Conservation (phyloP, 2,113 vertebrate species). For the Odontesthes bonariensis region DNA sequence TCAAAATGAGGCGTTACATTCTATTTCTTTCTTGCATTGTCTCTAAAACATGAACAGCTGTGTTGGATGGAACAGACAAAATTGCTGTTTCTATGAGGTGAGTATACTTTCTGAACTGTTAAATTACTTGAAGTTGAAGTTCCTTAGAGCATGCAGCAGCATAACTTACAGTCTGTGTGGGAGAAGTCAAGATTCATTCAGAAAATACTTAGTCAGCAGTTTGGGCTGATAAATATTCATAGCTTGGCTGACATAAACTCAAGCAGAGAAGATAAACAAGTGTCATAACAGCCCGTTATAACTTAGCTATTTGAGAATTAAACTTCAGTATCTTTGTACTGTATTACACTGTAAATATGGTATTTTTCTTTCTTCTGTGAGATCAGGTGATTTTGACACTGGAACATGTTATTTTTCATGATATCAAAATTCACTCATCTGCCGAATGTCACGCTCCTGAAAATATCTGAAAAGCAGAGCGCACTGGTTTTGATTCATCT, state of each 20-base stretch:
- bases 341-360: neutral
- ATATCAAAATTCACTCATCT: no score
- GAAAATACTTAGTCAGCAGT: constrained; percentile 67
- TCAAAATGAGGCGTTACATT: constrained; percentile 60
- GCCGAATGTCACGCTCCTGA: no score
- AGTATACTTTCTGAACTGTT: constrained; percentile 51
- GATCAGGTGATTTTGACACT: constrained; percentile 2
- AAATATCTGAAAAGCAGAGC: no score
- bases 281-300: constrained; percentile 32
- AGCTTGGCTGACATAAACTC: constrained; percentile 42
- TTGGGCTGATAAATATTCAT: constrained; percentile 62
- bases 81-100: constrained; percentile 44
- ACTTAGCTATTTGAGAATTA: constrained; percentile 9
- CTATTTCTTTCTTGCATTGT: constrained; percentile 30
- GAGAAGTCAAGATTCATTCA: constrained; percentile 47
- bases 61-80: constrained; percentile 27
- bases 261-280: constrained; percentile 45
- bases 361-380: constrained; percentile 5
- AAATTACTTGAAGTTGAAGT: constrained; percentile 66
- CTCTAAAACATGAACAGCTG: constrained; percentile 23
- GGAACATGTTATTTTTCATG: no score
- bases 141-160: constrained; percentile 49
- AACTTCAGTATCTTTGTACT: neutral
- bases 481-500: no score
- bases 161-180: constrained; percentile 26